Conservation (phyloP, 1,140 invertebrate species). For the Nephila pilipes region DNA sequence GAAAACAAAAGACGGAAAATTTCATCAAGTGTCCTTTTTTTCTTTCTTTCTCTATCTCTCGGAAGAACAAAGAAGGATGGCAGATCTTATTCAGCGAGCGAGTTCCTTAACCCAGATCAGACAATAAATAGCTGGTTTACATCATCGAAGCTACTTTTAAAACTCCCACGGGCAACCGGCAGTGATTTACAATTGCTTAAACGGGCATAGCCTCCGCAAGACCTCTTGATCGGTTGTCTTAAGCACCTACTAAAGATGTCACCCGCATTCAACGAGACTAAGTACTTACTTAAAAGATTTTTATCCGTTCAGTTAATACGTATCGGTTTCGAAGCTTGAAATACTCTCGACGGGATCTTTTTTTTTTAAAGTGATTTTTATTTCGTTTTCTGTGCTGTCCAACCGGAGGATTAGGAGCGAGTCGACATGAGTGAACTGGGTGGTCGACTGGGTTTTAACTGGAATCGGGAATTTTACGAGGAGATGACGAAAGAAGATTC, state of each 20-base stretch:
- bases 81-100: background rate
- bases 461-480: background rate
- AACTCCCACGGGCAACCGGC: slow-evolving; percentile 46
- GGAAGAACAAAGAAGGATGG: background rate
- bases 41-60: background rate
- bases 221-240: slow-evolving; percentile 27
- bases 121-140: slow-evolving; percentile 63
- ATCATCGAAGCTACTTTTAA: slow-evolving; percentile 24
- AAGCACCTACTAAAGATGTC: slow-evolving; percentile 58
- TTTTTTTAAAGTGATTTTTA: background rate
- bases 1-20: slow-evolving; percentile 8
- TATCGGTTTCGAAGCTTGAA: background rate
- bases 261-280: background rate
- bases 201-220: background rate
- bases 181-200: slow-evolving; percentile 60
- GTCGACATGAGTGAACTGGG: background rate
- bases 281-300: slow-evolving; percentile 36
- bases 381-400: background rate
- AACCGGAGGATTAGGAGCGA: background rate
- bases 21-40: background rate
- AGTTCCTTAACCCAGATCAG: slow-evolving; percentile 36
- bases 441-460: slow-evolving; percentile 43
- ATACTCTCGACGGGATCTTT: background rate
- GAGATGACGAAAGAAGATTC: background rate
- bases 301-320: slow-evolving; percentile 27